Conservation (phyloP, 30 jellyfish, hydroid and myxozoan genomes). For the Aurelia sp. region DNA sequence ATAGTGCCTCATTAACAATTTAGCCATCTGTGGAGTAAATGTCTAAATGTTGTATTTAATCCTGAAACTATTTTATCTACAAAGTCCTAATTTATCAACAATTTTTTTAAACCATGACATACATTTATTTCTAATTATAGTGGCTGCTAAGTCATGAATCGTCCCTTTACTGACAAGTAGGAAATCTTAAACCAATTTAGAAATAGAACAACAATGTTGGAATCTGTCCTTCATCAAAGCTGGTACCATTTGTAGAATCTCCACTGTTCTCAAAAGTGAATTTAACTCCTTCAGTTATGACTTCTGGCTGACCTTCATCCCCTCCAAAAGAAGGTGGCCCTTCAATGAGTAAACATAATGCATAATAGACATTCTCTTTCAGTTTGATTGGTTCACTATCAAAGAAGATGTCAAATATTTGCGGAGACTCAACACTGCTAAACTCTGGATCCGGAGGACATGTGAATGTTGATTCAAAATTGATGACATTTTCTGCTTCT, state of each 20-base stretch:
- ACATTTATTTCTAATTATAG: no score
- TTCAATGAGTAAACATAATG: constrained; percentile 80
- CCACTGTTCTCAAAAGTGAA: constrained; percentile 94
- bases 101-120: no score
- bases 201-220: constrained; percentile 90
- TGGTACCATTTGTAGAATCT: constrained; percentile 97
- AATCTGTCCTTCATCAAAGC: constrained; percentile 99
- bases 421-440: constrained; percentile 81
- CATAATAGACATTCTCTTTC: constrained; percentile 72
- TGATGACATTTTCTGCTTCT: constrained; percentile 70
- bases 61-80: no score
- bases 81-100: no score
- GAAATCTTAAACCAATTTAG: neutral
- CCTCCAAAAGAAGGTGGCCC: constrained; percentile 99
- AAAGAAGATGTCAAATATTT: constrained; percentile 76
- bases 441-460: constrained; percentile 99
- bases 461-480: constrained; percentile 66
- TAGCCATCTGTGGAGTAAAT: no score
- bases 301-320: constrained; percentile 95
- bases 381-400: constrained; percentile 92
- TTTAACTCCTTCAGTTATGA: constrained; percentile 83
- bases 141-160: no score
- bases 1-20: no score
- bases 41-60: no score
- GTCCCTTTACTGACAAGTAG: no score